These are phyloP conservation scores for Tenebrio molitor DNA, from an alignment of 1,140 invertebrate genomes.

Conservation along the genomic window DNA sequence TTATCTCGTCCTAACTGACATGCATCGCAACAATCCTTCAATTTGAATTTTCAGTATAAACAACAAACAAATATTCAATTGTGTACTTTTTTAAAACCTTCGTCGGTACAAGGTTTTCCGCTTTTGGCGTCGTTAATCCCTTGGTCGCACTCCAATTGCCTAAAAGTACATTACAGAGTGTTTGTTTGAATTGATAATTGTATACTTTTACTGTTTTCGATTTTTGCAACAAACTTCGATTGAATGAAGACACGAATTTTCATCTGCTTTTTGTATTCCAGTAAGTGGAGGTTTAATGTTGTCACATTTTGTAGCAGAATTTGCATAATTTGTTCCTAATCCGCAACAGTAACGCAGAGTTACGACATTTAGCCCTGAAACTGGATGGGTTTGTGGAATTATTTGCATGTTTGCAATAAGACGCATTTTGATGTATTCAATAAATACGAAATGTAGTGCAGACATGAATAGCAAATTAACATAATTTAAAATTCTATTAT, in stretches of 20 bases:
- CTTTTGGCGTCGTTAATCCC: conserved; percentile 54
- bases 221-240: conserved; percentile 62
- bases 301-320: conserved; percentile 55
- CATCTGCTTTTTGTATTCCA: conserved; percentile 53
- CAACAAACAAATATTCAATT: background rate
- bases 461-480: conserved; percentile 42
- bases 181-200: background rate
- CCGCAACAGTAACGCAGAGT: conserved; percentile 61
- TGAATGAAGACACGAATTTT: conserved; percentile 57
- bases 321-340: conserved; percentile 60
- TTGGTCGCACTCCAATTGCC: conserved; percentile 52
- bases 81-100: conserved; percentile 50
- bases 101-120: conserved; percentile 35
- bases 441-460: conserved; percentile 42
- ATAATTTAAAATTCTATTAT: conserved; percentile 46
- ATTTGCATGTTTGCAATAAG: conserved; percentile 21
- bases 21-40: conserved; percentile 62
- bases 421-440: conserved; percentile 32
- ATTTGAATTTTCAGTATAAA: conserved; percentile 10
- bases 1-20: conserved; percentile 60
- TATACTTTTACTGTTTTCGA: conserved; percentile 53
- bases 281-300: conserved; percentile 57
- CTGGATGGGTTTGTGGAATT: background rate
- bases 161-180: conserved; percentile 42
- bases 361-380: conserved; percentile 55